Conservation (phyloP, 2,888 invertebrate species). For the Netelia virgata region DNA sequence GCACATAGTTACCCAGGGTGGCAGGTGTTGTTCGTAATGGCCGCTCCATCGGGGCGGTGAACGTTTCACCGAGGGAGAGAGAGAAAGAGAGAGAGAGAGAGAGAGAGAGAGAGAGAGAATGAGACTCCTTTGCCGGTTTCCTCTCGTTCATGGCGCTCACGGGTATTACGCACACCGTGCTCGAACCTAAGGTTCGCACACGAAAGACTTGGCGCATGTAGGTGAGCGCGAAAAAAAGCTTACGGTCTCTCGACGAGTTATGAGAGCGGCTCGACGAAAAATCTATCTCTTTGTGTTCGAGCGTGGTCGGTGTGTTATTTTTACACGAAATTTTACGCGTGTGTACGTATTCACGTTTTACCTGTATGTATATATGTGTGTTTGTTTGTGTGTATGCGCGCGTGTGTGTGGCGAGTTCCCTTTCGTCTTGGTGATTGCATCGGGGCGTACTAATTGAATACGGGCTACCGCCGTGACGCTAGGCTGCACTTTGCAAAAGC, state of each 20-base stretch:
- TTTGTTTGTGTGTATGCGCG: slow-evolving; percentile 54
- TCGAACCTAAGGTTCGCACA: slow-evolving; percentile 27
- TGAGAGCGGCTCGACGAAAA: slow-evolving; percentile 71
- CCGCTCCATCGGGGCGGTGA: slow-evolving; percentile 75
- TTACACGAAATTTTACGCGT: slow-evolving; percentile 5
- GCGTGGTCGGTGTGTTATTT: slow-evolving; percentile 69
- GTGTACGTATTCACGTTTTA: slow-evolving; percentile 14
- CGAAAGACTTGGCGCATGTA: not conserved
- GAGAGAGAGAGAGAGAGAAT: slow-evolving; percentile 44
- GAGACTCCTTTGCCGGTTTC: slow-evolving; percentile 41
- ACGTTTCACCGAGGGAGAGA: slow-evolving; percentile 60
- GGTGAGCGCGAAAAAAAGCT: slow-evolving; percentile 49
- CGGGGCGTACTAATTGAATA: slow-evolving; percentile 81
- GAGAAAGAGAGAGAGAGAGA: slow-evolving; percentile 39
- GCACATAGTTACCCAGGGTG: slow-evolving; percentile 73
- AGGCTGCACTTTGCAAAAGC: slow-evolving; percentile 46
- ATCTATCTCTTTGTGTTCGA: slow-evolving; percentile 61
- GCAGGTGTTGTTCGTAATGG: slow-evolving; percentile 83
- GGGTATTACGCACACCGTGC: slow-evolving; percentile 70
- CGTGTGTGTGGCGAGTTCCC: slow-evolving; percentile 72
- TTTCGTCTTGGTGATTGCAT: slow-evolving; percentile 76
- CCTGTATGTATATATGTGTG: slow-evolving; percentile 2
- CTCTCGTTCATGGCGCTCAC: slow-evolving; percentile 48
- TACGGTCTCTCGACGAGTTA: slow-evolving; percentile 46
- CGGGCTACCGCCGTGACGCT: slow-evolving; percentile 68